A percentile compares a stretch with the other conserved stretches of the same genome.
Evolutionary conservation across 2,113 vertebrate species (phyloP).

Genomic region (Cololabis saira): DNA sequence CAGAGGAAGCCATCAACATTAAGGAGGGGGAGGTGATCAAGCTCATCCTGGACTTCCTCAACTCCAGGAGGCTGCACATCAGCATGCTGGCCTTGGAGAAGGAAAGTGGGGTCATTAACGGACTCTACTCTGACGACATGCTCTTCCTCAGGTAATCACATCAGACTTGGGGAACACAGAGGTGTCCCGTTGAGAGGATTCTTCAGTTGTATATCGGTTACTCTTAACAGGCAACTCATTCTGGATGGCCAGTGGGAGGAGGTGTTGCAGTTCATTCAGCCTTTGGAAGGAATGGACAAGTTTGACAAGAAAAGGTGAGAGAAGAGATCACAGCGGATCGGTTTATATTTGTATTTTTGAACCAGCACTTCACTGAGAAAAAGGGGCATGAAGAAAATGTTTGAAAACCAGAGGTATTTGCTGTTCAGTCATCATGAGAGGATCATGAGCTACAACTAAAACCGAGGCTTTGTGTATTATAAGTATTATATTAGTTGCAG

Average conservation of each 20-base stretch:
- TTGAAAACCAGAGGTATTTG: no score
- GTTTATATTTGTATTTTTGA: no score
- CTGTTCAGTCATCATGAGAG: no score
- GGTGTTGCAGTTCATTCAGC: constrained; percentile 98
- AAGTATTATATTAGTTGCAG: no score
- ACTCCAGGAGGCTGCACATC: constrained; percentile 95
- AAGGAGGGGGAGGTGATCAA: constrained; percentile 98
- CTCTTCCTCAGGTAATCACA: constrained; percentile 91
- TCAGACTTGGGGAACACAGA: accelerated
- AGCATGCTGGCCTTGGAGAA: constrained; percentile 98
- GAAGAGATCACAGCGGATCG: no score
- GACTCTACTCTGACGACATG: constrained; percentile 98
- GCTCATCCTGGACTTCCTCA: constrained; percentile 95
- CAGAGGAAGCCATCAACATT: constrained; percentile 95
- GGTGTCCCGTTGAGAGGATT: not conserved
- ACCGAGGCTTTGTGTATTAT: no score
- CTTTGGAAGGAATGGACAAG: constrained; percentile 96
- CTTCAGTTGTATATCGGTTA: not conserved
- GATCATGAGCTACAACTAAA: no score
- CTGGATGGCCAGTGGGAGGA: constrained; percentile 99
- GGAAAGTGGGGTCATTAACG: constrained; percentile 97
- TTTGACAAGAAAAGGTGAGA: constrained; percentile 95
- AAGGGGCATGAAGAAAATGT: no score
- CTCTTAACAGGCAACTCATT: constrained; percentile 87
- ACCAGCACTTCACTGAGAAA: no score